Percentiles rank a stretch among this genome's conserved stretches.
phyloP scores from a whole-genome alignment of 2,888 invertebrate genomes.

The Lepetodrilus schrolli region DNA sequence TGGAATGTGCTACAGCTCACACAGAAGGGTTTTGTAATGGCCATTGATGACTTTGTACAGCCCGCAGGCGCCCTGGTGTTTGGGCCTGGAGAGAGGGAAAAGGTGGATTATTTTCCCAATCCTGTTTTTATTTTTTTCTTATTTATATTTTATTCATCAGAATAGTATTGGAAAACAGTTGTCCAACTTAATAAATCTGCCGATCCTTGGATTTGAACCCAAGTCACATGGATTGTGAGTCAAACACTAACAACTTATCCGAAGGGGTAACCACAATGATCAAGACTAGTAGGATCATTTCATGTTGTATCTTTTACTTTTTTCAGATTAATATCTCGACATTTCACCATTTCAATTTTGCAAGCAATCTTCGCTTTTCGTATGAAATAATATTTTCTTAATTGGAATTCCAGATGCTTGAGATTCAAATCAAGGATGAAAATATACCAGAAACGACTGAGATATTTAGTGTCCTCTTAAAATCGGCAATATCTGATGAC shows the following conservation, averaged over 20 bases:
- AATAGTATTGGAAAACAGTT: too few species aligned
- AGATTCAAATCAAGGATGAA: slow-evolving; percentile 62
- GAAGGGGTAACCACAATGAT: too few species aligned
- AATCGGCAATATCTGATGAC: slow-evolving; percentile 57
- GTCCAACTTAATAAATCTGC: too few species aligned
- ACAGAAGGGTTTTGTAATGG: slow-evolving; percentile 32
- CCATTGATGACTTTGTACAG: slow-evolving; percentile 63
- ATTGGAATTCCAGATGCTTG: slow-evolving; percentile 56
- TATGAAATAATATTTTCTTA: background rate
- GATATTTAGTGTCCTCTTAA: slow-evolving; percentile 60
- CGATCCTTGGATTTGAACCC: too few species aligned
- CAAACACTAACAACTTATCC: too few species aligned
- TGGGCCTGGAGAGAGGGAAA: slow-evolving; percentile 62
- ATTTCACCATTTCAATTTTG: too few species aligned
- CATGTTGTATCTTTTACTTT: background rate
- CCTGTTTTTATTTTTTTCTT: background rate
- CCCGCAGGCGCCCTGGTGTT: slow-evolving; percentile 65
- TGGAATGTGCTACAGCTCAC: slow-evolving; percentile 61
- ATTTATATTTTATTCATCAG: background rate
- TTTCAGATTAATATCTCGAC: too few species aligned
- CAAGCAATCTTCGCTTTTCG: too few species aligned
- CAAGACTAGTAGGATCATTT: too few species aligned
- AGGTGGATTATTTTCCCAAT: too few species aligned
- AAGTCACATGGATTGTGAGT: too few species aligned
- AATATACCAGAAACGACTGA: slow-evolving; percentile 66